These are phyloP conservation scores for Sinocyclocheilus anophthalmus DNA, from an alignment of 2,113 vertebrate species.

Conservation along the genomic window DNA sequence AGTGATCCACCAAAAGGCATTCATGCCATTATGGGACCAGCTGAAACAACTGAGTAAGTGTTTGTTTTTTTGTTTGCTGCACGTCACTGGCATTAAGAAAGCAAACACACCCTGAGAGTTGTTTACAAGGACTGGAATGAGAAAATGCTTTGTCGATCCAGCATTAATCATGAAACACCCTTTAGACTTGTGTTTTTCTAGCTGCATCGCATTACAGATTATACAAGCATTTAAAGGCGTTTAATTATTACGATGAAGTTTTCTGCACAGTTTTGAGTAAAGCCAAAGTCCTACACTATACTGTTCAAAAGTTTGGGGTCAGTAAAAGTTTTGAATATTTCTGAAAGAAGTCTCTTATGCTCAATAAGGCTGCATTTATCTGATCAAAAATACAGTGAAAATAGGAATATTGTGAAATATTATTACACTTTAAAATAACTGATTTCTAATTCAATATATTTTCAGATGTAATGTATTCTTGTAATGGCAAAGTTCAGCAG, in stretches of 20 bases:
- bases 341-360: not conserved
- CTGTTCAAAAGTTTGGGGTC: not conserved
- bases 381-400: not conserved
- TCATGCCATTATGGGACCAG: not conserved
- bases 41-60: not conserved
- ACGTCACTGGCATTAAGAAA: not conserved
- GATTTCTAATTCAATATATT: not conserved
- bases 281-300: not conserved
- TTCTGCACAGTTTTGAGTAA: not conserved
- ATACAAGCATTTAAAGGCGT: not conserved
- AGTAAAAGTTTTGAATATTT: not conserved
- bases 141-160: not conserved
- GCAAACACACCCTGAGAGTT: slow-evolving; percentile 20
- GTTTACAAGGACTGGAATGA: not conserved
- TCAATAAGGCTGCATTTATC: not conserved
- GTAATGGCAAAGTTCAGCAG: not conserved
- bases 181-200: not conserved
- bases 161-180: not conserved
- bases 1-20: not conserved
- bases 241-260: not conserved
- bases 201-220: not conserved
- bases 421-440: not conserved
- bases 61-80: not conserved
- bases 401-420: not conserved
- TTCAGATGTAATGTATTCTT: not conserved